Conservation (phyloP, 2,888 invertebrate species). For the Philopedon plagiatum region DNA sequence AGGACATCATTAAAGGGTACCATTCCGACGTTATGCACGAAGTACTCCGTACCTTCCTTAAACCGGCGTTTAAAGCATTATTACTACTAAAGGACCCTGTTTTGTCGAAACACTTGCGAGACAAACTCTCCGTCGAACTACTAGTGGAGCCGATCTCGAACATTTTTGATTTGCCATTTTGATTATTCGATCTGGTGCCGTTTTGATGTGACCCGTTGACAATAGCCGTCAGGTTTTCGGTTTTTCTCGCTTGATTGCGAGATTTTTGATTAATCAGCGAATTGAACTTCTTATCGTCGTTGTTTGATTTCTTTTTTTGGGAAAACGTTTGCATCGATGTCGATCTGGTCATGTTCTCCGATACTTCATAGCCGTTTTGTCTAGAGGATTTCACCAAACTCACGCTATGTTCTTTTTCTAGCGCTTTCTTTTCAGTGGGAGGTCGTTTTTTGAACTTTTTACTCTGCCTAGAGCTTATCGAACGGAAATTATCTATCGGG, state of each 20-base stretch:
- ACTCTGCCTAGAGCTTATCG: constrained; percentile 15
- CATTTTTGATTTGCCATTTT: constrained; percentile 52
- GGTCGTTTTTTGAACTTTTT: constrained; percentile 26
- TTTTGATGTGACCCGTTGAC: constrained; percentile 38
- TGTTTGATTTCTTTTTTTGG: constrained; percentile 69
- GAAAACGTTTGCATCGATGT: constrained; percentile 62
- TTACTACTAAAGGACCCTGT: constrained; percentile 37
- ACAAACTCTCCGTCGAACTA: constrained; percentile 61
- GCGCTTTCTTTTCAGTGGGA: not conserved
- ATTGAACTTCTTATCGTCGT: constrained; percentile 62
- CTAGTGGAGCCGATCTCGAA: constrained; percentile 59
- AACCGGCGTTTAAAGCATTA: constrained; percentile 53
- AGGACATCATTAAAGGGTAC: constrained; percentile 62
- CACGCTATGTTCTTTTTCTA: constrained; percentile 46
- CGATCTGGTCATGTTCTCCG: constrained; percentile 57
- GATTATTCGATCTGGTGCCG: constrained; percentile 30
- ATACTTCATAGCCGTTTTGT: constrained; percentile 54
- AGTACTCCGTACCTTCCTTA: constrained; percentile 73
- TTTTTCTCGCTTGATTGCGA: constrained; percentile 50
- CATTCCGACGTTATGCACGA: constrained; percentile 74
- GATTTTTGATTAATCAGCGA: constrained; percentile 53
- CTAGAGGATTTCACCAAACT: constrained; percentile 57
- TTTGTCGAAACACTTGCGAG: constrained; percentile 45
- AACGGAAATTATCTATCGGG: constrained; percentile 13
- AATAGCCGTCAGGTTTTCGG: constrained; percentile 34